These are phyloP conservation scores for Podarcis raffonei DNA, from an alignment of 2,113 vertebrate species.

Conservation along the genomic window DNA sequence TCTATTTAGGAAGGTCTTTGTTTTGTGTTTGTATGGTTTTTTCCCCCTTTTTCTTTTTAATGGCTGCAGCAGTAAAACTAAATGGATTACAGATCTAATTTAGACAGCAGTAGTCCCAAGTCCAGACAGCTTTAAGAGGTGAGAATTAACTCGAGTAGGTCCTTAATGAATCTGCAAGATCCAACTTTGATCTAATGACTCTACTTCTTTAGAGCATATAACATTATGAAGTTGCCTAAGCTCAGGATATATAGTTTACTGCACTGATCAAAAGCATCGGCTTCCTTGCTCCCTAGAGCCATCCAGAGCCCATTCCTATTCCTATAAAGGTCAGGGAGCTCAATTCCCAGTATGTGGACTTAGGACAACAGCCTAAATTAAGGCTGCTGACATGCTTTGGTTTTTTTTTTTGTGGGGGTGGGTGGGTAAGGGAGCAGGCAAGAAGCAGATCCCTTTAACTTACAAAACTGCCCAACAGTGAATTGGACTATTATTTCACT, in stretches of 20 bases:
- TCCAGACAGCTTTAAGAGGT: slow-evolving; percentile 28
- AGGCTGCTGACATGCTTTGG: not conserved
- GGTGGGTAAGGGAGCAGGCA: too few relatives aligned
- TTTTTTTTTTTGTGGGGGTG: too few relatives aligned
- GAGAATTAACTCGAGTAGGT: slow-evolving; percentile 8
- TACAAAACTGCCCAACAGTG: not conserved
- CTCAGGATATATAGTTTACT: not conserved
- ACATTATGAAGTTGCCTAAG: not conserved
- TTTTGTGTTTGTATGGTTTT: too few relatives aligned
- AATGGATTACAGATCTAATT: slow-evolving; percentile 34
- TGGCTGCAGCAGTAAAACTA: slow-evolving; percentile 13
- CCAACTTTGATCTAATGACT: slow-evolving; percentile 20
- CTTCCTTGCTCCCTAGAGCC: not conserved
- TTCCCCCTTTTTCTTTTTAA: not conserved
- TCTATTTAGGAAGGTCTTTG: slow-evolving; percentile 7
- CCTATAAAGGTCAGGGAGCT: not conserved
- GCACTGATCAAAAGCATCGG: not conserved
- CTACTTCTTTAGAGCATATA: not conserved
- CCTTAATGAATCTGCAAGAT: not conserved
- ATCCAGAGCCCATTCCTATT: not conserved
- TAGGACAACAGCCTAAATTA: not conserved
- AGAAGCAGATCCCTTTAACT: too few relatives aligned
- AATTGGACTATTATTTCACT: not conserved
- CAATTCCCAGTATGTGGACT: not conserved
- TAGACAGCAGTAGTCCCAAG: not conserved